These are phyloP conservation scores for Lacerta viridis DNA, from an alignment of 2,797 vertebrate genomes.

Conservation along the genomic window DNA sequence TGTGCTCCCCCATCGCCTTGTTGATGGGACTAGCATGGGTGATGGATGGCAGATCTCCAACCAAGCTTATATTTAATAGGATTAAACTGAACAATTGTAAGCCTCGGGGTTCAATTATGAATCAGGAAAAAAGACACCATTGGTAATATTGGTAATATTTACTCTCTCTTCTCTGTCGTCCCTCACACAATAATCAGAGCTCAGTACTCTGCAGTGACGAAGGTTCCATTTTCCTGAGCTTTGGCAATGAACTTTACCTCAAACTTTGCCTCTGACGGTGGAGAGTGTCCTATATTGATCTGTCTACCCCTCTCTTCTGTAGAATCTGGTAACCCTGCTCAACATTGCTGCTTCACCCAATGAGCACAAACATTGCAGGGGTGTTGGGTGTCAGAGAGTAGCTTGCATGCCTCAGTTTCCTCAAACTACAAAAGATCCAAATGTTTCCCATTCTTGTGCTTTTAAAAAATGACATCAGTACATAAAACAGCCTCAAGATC, in stretches of 20 bases:
- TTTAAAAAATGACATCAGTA: too few species aligned
- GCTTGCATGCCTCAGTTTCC: not conserved
- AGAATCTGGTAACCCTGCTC: not conserved
- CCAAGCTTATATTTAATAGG: not conserved
- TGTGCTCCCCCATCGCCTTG: not conserved
- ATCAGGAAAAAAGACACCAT: not conserved
- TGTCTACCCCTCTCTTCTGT: not conserved
- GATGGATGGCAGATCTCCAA: not conserved
- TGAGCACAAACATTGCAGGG: not conserved
- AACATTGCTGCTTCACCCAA: not conserved
- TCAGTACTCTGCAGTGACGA: not conserved
- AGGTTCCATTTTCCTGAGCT: not conserved
- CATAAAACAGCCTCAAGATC: too few species aligned
- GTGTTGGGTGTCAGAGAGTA: not conserved
- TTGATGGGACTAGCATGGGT: not conserved
- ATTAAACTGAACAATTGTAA: not conserved
- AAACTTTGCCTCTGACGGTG: not conserved
- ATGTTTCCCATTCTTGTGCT: too few species aligned
- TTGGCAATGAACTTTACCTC: not conserved
- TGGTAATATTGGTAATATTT: not conserved
- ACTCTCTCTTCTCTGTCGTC: not conserved
- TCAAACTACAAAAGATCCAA: too few species aligned
- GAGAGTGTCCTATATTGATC: not conserved
- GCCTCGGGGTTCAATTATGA: not conserved
- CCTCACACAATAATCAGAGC: not conserved